Evolutionary conservation across 2,888 invertebrate genomes (phyloP), one percentile per base, ranked within the genome.

Genomic region (Catocala nupta): DNA sequence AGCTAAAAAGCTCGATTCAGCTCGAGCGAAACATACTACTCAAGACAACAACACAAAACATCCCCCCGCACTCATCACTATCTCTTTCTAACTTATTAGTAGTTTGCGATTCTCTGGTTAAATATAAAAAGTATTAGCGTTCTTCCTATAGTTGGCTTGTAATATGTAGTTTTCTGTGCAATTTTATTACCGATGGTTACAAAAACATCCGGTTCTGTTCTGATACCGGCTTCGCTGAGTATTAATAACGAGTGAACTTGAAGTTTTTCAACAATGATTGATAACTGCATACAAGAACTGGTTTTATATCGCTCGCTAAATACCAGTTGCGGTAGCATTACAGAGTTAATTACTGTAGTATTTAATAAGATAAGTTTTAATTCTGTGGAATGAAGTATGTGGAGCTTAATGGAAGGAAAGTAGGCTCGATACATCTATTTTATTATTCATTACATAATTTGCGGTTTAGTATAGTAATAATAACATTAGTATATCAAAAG

Each of bases 191-290:
- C 10, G 39, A 49, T 58, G 48, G 42, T 56, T 50, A 48, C 54
- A 77, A 68, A 69, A 77, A 74, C 51, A 9, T 59, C 51, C 47
- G 34, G 36, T 42, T 42, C 13, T 39, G 45, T 25, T 43, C 33
- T 25, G 16, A 65, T 68, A 59, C 61, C 48, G 44, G 63, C 49
- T 58, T 33, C 12, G 16, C 47, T 34, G 45, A 49, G 58, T 48
- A 63, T 59, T 64, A 63, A 54, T 61, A 65, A 62, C 55, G 48
- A 68, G 54, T 68, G 59, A 60, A 62, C 66, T 65, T 77, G 47
- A 54, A 48, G 66, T 78, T 78, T 76, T 57, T 54, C 55, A 43
- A 54, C 53, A 62, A 73, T 80, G 78, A 82, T 83, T 81, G 78
- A 82, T 82, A 77, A 75, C 76, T 70, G 65, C 64, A 60, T 34